These are phyloP conservation scores for Aquatica leii DNA, from an alignment of 2,888 invertebrate species.

Conservation along the genomic window DNA sequence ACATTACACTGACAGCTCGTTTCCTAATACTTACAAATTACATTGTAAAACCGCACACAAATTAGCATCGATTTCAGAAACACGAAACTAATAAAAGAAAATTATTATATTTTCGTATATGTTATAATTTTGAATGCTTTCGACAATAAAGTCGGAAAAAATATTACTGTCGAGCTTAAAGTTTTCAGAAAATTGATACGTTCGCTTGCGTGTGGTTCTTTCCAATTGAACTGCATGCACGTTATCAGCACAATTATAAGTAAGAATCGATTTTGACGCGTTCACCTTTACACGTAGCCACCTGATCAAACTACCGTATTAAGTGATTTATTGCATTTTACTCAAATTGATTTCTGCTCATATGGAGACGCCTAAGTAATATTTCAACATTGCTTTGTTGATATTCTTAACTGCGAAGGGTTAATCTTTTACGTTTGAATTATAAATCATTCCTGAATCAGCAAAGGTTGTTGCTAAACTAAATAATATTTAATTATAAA, in stretches of 20 bases:
- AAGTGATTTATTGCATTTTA: no score
- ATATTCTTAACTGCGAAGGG: no score
- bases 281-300: no score
- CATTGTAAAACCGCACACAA: not conserved
- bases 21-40: not conserved
- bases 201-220: constrained; percentile 43
- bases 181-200: constrained; percentile 47
- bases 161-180: constrained; percentile 46
- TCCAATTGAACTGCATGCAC: constrained; percentile 39
- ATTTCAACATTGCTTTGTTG: no score
- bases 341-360: no score
- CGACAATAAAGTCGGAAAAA: constrained; percentile 25
- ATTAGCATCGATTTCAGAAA: constrained; percentile 1
- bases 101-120: constrained; percentile 21
- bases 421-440: no score
- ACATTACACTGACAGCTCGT: not conserved
- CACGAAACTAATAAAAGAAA: constrained; percentile 6
- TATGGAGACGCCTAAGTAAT: no score
- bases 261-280: constrained; percentile 37
- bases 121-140: constrained; percentile 21
- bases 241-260: constrained; percentile 42
- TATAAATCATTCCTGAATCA: no score
- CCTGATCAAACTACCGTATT: no score
- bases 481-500: no score
- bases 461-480: no score